Evolutionary conservation across 2,888 invertebrate genomes (phyloP).

Genomic region (Limenitis camilla): DNA sequence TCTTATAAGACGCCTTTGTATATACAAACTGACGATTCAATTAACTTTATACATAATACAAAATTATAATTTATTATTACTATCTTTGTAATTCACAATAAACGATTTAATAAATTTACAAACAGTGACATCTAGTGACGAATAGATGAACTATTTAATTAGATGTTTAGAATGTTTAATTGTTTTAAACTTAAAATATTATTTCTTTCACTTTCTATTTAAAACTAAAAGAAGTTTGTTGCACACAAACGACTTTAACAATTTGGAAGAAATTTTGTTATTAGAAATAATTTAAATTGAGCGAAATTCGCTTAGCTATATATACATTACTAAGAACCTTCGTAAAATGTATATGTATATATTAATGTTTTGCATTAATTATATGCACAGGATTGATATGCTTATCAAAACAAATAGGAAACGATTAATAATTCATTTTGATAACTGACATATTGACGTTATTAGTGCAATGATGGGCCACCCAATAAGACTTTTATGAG

Average conservation of each 20-base stretch:
- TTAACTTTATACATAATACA: constrained; percentile 36
- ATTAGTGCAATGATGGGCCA: constrained; percentile 70
- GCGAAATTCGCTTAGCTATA: too few relatives aligned
- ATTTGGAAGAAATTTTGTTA: too few relatives aligned
- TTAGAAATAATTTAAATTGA: too few relatives aligned
- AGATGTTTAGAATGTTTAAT: too few relatives aligned
- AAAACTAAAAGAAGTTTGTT: too few relatives aligned
- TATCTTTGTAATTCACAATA: constrained; percentile 32
- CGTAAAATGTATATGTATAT: too few relatives aligned
- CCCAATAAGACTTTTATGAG: constrained; percentile 53
- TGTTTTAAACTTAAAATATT: too few relatives aligned
- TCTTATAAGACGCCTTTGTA: constrained; percentile 59
- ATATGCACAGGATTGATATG: too few relatives aligned
- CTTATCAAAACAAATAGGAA: constrained; percentile 17
- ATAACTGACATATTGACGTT: constrained; percentile 64
- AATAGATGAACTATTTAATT: constrained; percentile 42
- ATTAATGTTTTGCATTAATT: not conserved
- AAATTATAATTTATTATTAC: constrained; percentile 45
- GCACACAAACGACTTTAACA: too few relatives aligned
- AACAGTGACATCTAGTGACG: constrained; percentile 53
- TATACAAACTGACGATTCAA: constrained; percentile 57
- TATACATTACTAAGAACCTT: too few relatives aligned
- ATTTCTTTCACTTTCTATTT: not conserved
- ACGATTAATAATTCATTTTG: constrained; percentile 68
- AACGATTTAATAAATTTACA: constrained; percentile 27